Evolutionary conservation across 2,888 invertebrate genomes (phyloP).

Genomic region (Agrochola circellaris): DNA sequence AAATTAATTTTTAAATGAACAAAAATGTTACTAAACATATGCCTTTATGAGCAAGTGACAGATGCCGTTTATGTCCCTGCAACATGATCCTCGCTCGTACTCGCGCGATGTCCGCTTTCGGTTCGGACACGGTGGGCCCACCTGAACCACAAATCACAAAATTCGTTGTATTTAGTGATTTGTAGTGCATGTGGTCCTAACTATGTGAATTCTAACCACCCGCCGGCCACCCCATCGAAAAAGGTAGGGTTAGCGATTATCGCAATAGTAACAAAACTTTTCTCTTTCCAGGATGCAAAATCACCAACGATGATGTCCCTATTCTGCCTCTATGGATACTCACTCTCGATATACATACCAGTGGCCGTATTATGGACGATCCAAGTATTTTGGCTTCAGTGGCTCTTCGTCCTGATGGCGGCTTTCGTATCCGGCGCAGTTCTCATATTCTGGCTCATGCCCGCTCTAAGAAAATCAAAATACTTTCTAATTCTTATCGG

Average conservation of each 20-base stretch:
- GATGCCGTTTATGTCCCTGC: too few species aligned
- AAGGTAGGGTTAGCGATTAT: not conserved
- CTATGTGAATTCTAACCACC: not conserved
- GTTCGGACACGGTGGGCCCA: too few species aligned
- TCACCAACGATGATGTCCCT: slow-evolving; percentile 95
- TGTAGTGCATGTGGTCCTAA: not conserved
- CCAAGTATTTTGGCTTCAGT: slow-evolving; percentile 95
- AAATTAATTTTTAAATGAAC: too few species aligned
- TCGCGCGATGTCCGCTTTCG: too few species aligned
- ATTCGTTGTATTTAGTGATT: not conserved
- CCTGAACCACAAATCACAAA: too few species aligned
- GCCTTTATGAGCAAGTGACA: too few species aligned
- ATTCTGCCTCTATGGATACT: slow-evolving; percentile 98
- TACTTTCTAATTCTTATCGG: slow-evolving; percentile 84
- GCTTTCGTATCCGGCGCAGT: slow-evolving; percentile 96
- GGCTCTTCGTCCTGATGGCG: slow-evolving; percentile 95
- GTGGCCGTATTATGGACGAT: slow-evolving; percentile 98
- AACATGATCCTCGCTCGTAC: too few species aligned
- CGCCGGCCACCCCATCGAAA: not conserved
- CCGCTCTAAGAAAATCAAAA: slow-evolving; percentile 93
- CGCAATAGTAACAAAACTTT: not conserved
- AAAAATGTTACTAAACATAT: too few species aligned
- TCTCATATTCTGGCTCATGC: slow-evolving; percentile 95
- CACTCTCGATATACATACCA: slow-evolving; percentile 97
- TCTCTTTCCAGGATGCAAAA: slow-evolving; percentile 85